These are phyloP conservation scores for Drosophila mauritiana DNA, from an alignment of 1,140 invertebrate genomes.

Conservation along the genomic window DNA sequence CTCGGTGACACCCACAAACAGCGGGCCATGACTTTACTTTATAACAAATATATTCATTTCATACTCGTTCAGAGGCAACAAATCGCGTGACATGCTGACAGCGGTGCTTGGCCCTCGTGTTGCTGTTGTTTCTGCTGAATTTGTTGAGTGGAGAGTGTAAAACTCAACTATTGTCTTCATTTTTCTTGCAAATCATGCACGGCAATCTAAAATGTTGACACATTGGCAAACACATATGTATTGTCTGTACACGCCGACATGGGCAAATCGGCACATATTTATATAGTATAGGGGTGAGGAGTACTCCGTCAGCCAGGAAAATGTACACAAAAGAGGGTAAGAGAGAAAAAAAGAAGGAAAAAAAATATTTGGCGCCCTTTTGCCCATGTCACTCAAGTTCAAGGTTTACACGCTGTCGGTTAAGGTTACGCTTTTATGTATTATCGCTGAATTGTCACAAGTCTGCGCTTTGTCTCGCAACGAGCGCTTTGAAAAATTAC, in stretches of 20 bases:
- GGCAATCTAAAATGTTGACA: constrained; percentile 79
- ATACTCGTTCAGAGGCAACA: constrained; percentile 72
- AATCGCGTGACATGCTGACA: constrained; percentile 77
- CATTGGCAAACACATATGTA: constrained; percentile 59
- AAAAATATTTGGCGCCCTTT: constrained; percentile 23
- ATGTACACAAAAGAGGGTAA: neutral
- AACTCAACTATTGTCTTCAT: constrained; percentile 80
- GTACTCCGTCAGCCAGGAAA: constrained; percentile 8
- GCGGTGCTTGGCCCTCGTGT: constrained; percentile 47
- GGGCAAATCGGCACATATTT: constrained; percentile 50
- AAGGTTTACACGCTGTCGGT: constrained; percentile 64
- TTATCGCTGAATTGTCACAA: constrained; percentile 61
- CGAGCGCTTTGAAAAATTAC: constrained; percentile 66
- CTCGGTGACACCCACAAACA: constrained; percentile 45
- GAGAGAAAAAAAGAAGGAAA: constrained; percentile 16
- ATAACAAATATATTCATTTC: constrained; percentile 81
- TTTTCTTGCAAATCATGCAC: constrained; percentile 82
- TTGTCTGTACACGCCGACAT: constrained; percentile 16
- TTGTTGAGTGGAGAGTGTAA: constrained; percentile 60
- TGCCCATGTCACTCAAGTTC: constrained; percentile 73
- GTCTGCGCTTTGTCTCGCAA: constrained; percentile 69
- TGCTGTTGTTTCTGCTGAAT: constrained; percentile 1
- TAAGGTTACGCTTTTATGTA: constrained; percentile 60
- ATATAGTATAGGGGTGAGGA: constrained; percentile 4
- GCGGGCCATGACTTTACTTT: constrained; percentile 66